Base-by-base conservation (phyloP, 2,113 vertebrate genomes). In the Hipposideros armiger region DNA sequence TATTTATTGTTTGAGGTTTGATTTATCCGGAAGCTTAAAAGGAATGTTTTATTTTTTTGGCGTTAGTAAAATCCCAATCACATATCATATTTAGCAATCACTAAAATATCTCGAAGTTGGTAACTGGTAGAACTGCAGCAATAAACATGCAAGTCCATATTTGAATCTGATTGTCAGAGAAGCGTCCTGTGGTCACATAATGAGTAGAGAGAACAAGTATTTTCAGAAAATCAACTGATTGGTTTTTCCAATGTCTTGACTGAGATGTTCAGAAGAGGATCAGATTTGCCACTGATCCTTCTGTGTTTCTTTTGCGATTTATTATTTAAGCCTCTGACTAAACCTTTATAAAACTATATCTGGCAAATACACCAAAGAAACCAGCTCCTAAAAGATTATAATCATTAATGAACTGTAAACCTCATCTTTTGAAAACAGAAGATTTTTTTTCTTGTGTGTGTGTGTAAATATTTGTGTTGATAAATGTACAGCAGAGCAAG, bases 391-490 rank as follows among this genome's bases (percentile, higher is more conserved):
- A 96, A 98, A 98, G 97, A 98, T 98, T 97, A 98, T 98, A 98
- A 98, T 98, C 96, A 94, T 95, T 98, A 98, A 98, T 97, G 98
- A 98, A 99, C 98, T 98, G 95, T 97, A 98, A 98, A 98, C 98
- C 98, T 98, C 98, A 98, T 98, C 97, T 98, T 98, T 98, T 98
- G 96, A 98, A 98, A 98, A 96, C 95, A 91, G 96, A 98, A 97
- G 97, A 72, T 98, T 91, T 78, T 85, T 87, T 52, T 45, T 88
- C 36, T 36, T 36, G 36, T 36, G 36, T 96, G 16, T 2, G 69
- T 98, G 98, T 99, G 99, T 99, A 99, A 99, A 99, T 99, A 99
- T 98, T 98, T 99, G 98, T 99, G 98, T 99, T 99, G 98, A 99
- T 99, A 99, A 98, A 98, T 99, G 99, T 99, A 99, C 99, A 99